Evolutionary conservation across 2,888 invertebrate genomes (phyloP).

Genomic region (Caenorhabditis wallacei): DNA sequence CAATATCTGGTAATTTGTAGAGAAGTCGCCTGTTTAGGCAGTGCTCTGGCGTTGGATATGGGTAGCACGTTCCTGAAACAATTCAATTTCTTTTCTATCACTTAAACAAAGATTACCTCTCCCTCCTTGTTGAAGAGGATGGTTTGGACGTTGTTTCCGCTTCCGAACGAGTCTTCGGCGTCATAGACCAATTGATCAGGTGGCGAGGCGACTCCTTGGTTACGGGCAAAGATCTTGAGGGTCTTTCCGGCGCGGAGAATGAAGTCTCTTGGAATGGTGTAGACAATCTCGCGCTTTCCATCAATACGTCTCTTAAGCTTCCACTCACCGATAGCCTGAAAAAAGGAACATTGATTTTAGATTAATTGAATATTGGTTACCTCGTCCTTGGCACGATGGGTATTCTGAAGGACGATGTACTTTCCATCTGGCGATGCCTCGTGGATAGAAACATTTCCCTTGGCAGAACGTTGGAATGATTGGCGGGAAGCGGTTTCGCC

Average conservation of each 20-base stretch:
- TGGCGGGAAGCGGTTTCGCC: conserved; percentile 85
- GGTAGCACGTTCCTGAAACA: conserved; percentile 80
- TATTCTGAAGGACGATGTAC: conserved; percentile 85
- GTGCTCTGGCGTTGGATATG: conserved; percentile 80
- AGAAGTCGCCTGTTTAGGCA: conserved; percentile 62
- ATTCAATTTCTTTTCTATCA: not conserved
- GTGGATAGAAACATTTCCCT: conserved; percentile 85
- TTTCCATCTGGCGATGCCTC: conserved; percentile 85
- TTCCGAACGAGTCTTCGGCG: conserved; percentile 80
- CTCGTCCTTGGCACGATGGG: conserved; percentile 84
- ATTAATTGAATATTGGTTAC: conserved; percentile 21
- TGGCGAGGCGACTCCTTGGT: conserved; percentile 77
- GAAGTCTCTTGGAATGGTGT: conserved; percentile 82
- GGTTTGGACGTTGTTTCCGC: conserved; percentile 82
- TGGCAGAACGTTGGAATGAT: conserved; percentile 85
- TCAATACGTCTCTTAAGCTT: conserved; percentile 84
- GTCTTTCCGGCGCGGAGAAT: conserved; percentile 81
- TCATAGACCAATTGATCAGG: conserved; percentile 81
- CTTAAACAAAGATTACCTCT: conserved; percentile 76
- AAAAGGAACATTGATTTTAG: not conserved
- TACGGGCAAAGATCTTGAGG: conserved; percentile 80
- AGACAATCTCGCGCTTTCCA: conserved; percentile 82
- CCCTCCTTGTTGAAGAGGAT: conserved; percentile 82
- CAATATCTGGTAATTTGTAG: conserved; percentile 52
- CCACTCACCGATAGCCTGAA: conserved; percentile 83